These are phyloP conservation scores for Petrolisthes cinctipes DNA, from an alignment of 2,888 invertebrate genomes.

Conservation along the genomic window DNA sequence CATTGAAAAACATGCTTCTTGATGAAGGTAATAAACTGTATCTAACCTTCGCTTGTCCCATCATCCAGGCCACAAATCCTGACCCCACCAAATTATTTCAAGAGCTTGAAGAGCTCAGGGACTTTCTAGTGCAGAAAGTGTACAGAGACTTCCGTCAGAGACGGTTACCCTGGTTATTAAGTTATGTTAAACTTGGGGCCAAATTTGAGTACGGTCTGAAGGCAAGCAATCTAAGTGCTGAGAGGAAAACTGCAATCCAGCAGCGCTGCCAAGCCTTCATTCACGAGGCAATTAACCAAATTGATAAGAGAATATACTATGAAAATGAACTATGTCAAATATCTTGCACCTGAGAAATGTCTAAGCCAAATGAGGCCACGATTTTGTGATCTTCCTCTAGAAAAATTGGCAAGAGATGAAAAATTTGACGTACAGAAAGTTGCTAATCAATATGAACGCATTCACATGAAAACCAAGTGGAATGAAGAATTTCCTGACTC, in stretches of 20 bases:
- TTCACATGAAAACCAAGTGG: conserved; percentile 2
- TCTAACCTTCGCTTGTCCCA: conserved; percentile 30
- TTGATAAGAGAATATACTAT: too few species aligned
- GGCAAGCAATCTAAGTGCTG: neutral
- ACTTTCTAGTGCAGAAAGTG: conserved; percentile 24
- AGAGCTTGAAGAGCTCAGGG: conserved; percentile 19
- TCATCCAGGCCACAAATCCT: conserved; percentile 38
- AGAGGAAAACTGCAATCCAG: conserved; percentile 20
- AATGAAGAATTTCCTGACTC: conserved; percentile 4
- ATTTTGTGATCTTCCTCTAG: conserved; percentile 10
- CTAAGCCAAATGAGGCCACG: conserved; percentile 23
- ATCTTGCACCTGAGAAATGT: neutral
- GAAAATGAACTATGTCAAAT: too few species aligned
- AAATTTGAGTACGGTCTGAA: conserved; percentile 11
- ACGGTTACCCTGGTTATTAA: conserved; percentile 14
- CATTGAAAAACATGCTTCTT: conserved; percentile 29
- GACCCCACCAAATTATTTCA: conserved; percentile 19
- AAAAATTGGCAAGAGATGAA: neutral
- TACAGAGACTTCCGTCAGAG: conserved; percentile 15
- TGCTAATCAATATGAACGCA: conserved; percentile 15
- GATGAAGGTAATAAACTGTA: conserved; percentile 27
- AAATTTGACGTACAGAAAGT: neutral
- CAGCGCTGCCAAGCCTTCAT: conserved; percentile 18
- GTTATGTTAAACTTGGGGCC: neutral
- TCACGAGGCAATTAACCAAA: too few species aligned